A percentile compares a stretch with the other conserved stretches of the same genome.
These are phyloP conservation scores for Philhelius pedissequus DNA, from an alignment of 2,888 invertebrate species.

Conservation along the genomic window DNA sequence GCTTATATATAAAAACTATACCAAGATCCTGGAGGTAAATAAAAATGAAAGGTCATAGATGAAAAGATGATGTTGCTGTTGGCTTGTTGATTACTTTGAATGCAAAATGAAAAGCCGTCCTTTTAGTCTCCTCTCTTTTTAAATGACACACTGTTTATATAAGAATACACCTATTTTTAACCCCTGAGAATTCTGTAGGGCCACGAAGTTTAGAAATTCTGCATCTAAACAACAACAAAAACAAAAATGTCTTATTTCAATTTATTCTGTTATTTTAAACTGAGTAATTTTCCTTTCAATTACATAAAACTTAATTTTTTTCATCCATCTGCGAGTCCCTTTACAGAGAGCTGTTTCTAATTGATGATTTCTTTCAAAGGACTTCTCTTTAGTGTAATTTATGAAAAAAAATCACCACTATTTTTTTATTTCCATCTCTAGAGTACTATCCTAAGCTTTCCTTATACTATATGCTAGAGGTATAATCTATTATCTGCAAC, in stretches of 20 bases:
- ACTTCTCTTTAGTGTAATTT: not conserved
- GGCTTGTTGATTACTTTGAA: conserved; percentile 12
- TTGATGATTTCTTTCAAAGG: not conserved
- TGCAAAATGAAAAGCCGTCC: not conserved
- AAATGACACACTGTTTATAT: not conserved
- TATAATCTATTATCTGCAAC: not conserved
- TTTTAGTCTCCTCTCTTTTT: not conserved
- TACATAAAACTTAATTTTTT: not conserved
- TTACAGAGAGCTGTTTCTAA: not conserved
- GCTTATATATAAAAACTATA: not conserved
- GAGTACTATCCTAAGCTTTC: not conserved
- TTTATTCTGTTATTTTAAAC: not conserved
- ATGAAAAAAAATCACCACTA: not conserved
- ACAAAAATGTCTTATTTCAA: not conserved
- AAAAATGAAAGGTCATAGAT: conserved; percentile 15
- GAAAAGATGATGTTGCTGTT: conserved; percentile 15
- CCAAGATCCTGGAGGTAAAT: not conserved
- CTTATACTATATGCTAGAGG: no score
- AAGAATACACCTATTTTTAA: not conserved
- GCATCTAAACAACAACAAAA: not conserved
- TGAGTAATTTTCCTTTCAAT: not conserved
- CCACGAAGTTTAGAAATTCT: not conserved
- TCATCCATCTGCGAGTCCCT: not conserved
- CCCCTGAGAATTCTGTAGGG: not conserved
- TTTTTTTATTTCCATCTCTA: not conserved